Base-by-base conservation (phyloP, 2,113 vertebrate genomes). In the Ictalurus furcatus region DNA sequence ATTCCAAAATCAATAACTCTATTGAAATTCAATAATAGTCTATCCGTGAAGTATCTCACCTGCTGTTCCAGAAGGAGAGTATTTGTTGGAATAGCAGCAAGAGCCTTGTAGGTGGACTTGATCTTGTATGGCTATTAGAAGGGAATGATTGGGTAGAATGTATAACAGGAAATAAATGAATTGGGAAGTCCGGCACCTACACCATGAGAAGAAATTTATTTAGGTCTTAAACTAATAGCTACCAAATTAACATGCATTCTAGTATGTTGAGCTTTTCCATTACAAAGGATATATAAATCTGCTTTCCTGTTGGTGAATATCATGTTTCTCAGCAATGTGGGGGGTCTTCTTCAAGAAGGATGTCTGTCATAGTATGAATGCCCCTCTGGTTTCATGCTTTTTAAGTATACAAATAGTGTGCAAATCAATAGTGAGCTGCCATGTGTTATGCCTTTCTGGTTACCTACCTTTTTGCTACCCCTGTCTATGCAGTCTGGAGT, bases 21-120 rank as follows among this genome's bases (percentile, higher is more conserved):
- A 78, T 2, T 30, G 34, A 48, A 67, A 54, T 21, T 80, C 0
- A 44, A 52, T 37, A 56, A 82, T 67, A 14, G 23, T 23, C 44
- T 61, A 54, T 71, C 63, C 11, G 25, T 80, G 23, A 81, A 16
- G 74, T 23, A 87, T 95, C 97, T 97, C 92, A 99, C 98, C 97
- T 99, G 98, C 95, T 99, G 98, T 92, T 99, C 98, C 96, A 97
- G 92, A 88, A 99, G 97, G 76, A 99, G 94, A 88, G 95, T 98
- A 94, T 99, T 99, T 92, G 98, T 99, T 91, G 98, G 98, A 92
- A 99, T 99, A 90, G 98, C 98, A 91, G 98, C 98, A 82, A 99
- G 95, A 7, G 96, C 96, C 95, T 99, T 99, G 96, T 99, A 99
- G 95, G 95, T 97, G 91, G 95, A 96, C 93, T 97, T 99, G 94